These are phyloP conservation scores for Lingula anatina DNA, from an alignment of 2,888 invertebrate genomes.

Conservation along the genomic window DNA sequence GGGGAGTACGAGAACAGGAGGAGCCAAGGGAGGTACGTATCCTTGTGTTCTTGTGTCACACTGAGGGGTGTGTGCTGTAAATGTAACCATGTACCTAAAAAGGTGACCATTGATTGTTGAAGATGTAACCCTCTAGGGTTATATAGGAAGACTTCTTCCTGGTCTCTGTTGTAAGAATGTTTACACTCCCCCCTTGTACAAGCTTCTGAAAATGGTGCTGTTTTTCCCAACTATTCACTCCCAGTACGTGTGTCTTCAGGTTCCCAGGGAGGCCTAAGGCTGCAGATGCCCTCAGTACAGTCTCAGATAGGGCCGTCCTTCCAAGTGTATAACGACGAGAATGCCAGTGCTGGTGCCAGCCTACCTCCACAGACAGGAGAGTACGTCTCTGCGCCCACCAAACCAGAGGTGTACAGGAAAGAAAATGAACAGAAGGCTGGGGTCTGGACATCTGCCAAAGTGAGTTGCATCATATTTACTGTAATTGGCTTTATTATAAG, in stretches of 20 bases:
- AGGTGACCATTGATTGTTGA: neutral
- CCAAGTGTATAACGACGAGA: slow-evolving; percentile 31
- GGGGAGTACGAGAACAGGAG: slow-evolving; percentile 52
- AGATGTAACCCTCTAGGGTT: no score
- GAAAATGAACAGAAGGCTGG: slow-evolving; percentile 70
- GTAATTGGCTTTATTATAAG: no score
- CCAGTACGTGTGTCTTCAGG: slow-evolving; percentile 3
- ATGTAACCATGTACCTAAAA: neutral
- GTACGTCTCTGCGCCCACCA: slow-evolving; percentile 25
- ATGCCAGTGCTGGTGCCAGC: slow-evolving; percentile 12
- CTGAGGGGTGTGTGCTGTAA: neutral
- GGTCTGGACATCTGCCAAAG: slow-evolving; percentile 61
- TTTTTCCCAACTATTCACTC: no score
- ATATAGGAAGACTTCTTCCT: no score
- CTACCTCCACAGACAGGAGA: slow-evolving; percentile 31
- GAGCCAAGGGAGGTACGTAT: slow-evolving; percentile 19
- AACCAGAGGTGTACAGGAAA: slow-evolving; percentile 53
- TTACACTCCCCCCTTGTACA: no score
- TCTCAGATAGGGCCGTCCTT: slow-evolving; percentile 12
- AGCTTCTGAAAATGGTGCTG: no score
- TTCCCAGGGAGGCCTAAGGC: slow-evolving; percentile 8
- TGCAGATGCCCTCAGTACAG: slow-evolving; percentile 7
- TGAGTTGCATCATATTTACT: no score
- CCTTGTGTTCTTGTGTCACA: neutral
- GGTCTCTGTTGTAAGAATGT: no score